Percentiles rank a stretch among this genome's conserved stretches.
Evolutionary conservation across 2,797 vertebrate genomes (phyloP).

Genomic region (Darevskia nairensis): DNA sequence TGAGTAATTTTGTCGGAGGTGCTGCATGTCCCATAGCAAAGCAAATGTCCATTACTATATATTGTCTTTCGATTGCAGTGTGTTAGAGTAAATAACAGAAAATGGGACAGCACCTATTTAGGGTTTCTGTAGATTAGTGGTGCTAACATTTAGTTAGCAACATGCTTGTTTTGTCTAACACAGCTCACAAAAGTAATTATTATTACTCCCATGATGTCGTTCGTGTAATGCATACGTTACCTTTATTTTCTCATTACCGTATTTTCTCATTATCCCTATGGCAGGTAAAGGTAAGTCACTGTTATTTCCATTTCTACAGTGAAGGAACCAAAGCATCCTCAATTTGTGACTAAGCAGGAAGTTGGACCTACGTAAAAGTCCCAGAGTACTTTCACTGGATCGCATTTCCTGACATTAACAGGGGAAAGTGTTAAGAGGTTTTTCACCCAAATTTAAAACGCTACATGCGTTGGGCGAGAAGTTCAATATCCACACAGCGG

Average conservation of each 20-base stretch:
- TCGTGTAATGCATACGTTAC: too few species aligned
- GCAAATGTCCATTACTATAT: slow-evolving; percentile 22
- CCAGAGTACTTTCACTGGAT: neutral
- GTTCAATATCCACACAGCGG: neutral
- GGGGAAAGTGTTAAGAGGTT: neutral
- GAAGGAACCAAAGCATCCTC: too few species aligned
- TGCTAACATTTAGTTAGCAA: neutral
- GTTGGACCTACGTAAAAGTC: too few species aligned
- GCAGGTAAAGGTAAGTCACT: too few species aligned
- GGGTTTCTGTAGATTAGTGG: neutral
- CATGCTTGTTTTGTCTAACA: neutral
- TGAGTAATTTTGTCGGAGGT: slow-evolving; percentile 39
- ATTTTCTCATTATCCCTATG: too few species aligned
- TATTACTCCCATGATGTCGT: too few species aligned
- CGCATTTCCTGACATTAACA: neutral
- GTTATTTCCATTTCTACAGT: too few species aligned
- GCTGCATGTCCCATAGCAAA: slow-evolving; percentile 52
- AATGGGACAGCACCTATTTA: neutral
- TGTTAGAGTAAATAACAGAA: slow-evolving; percentile 27
- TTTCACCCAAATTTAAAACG: neutral
- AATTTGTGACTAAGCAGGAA: neutral
- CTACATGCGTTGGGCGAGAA: neutral
- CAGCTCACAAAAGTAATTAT: neutral
- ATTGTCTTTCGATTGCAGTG: neutral
- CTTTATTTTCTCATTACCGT: too few species aligned